A percentile compares a stretch with the other conserved stretches of the same genome.
Conservation (phyloP, 2,888 invertebrate species). For the Campaea margaritaria region DNA sequence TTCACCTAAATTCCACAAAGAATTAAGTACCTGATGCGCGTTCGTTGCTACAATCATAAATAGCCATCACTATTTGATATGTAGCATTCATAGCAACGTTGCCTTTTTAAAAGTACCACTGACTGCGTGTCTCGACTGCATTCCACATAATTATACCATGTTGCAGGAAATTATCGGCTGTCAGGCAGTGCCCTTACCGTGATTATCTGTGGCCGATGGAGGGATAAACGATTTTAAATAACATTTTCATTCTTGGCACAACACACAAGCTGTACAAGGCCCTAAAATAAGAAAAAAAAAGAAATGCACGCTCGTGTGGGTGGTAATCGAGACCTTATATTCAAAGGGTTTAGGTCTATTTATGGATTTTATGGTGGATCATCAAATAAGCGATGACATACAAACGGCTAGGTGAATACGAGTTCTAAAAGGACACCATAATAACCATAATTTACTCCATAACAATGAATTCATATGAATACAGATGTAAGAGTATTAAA, state of each 20-base stretch:
- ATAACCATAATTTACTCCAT: no score
- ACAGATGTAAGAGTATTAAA: no score
- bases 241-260: no score
- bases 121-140: conserved; percentile 19
- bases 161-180: conserved; percentile 29
- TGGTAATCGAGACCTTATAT: no score
- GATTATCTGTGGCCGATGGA: conserved; percentile 1
- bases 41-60: neutral
- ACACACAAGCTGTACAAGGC: no score
- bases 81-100: conserved; percentile 11
- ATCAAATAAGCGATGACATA: neutral
- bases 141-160: conserved; percentile 32
- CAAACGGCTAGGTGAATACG: neutral
- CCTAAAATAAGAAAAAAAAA: neutral
- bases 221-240: conserved; percentile 7
- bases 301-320: no score
- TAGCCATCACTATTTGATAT: conserved; percentile 16
- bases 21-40: neutral
- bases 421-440: neutral
- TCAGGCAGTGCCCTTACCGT: conserved; percentile 13
- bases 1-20: no score
- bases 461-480: no score
- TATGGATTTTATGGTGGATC: neutral
- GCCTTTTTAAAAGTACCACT: conserved; percentile 19
- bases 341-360: no score